Evolutionary conservation across 2,888 invertebrate genomes (phyloP).

Genomic region (Congeria kusceri): DNA sequence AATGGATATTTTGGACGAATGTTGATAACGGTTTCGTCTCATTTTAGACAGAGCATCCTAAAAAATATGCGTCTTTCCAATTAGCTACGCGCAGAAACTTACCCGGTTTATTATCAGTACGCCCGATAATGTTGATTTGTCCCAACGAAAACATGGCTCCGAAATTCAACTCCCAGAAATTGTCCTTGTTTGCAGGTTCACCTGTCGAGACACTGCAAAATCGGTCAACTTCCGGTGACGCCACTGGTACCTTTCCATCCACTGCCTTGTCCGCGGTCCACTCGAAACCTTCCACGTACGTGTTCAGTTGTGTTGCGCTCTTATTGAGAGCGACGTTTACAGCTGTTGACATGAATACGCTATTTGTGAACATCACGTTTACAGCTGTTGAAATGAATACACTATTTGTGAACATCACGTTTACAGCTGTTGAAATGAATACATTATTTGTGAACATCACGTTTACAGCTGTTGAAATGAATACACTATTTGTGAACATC

Average conservation of each 20-base stretch:
- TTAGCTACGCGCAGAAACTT: not conserved
- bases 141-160: conserved; percentile 12
- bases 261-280: conserved; percentile 44
- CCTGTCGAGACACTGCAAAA: conserved; percentile 32
- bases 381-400: no score
- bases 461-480: no score
- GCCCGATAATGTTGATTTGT: conserved; percentile 28
- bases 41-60: no score
- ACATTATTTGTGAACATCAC: no score
- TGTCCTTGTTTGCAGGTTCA: not conserved
- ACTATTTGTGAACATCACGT: no score
- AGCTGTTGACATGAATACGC: conserved; percentile 19
- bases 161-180: conserved; percentile 49
- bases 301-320: conserved; percentile 10
- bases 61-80: no score
- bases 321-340: conserved; percentile 40
- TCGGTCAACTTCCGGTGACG: conserved; percentile 7
- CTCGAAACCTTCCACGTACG: conserved; percentile 16
- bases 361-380: no score
- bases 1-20: no score
- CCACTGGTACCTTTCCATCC: conserved; percentile 13
- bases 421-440: no score
- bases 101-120: conserved; percentile 14
- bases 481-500: no score
- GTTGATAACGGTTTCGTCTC: no score